phyloP scores from a whole-genome alignment of 2,113 vertebrate species.

The Sorex araneus region DNA sequence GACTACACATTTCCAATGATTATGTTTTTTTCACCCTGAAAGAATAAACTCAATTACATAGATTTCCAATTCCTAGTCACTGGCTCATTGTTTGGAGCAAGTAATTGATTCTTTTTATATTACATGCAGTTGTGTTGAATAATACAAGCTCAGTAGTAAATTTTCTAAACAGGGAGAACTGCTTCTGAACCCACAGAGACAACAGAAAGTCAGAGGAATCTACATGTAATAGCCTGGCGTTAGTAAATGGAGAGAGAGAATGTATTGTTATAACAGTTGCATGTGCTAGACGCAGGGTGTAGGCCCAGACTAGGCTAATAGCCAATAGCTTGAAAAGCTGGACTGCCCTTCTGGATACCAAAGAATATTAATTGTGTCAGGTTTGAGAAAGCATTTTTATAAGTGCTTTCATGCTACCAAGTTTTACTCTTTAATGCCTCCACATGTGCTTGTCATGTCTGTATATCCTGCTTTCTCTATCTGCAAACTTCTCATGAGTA shows the following conservation, averaged over 20 bases:
- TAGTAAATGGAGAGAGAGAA: not conserved
- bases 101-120: slow-evolving; percentile 23
- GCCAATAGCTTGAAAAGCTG: not conserved
- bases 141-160: not conserved
- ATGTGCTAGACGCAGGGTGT: not conserved
- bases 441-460: not conserved
- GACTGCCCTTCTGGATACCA: not conserved
- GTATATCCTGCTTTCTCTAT: not conserved
- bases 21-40: not conserved
- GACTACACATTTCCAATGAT: slow-evolving; percentile 27
- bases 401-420: slow-evolving; percentile 56
- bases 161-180: slow-evolving; percentile 53
- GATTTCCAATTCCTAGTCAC: slow-evolving; percentile 35
- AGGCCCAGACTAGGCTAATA: not conserved
- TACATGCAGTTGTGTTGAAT: not conserved
- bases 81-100: slow-evolving; percentile 53
- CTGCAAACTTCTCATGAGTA: slow-evolving; percentile 39
- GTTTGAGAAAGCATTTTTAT: slow-evolving; percentile 62
- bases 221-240: not conserved
- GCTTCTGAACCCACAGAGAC: not conserved
- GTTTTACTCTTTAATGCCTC: slow-evolving; percentile 53
- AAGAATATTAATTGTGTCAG: not conserved
- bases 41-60: slow-evolving; percentile 9
- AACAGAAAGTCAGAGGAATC: not conserved
- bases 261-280: not conserved